These are phyloP conservation scores for Tenthredo notha DNA, from an alignment of 2,888 invertebrate species.

Conservation along the genomic window DNA sequence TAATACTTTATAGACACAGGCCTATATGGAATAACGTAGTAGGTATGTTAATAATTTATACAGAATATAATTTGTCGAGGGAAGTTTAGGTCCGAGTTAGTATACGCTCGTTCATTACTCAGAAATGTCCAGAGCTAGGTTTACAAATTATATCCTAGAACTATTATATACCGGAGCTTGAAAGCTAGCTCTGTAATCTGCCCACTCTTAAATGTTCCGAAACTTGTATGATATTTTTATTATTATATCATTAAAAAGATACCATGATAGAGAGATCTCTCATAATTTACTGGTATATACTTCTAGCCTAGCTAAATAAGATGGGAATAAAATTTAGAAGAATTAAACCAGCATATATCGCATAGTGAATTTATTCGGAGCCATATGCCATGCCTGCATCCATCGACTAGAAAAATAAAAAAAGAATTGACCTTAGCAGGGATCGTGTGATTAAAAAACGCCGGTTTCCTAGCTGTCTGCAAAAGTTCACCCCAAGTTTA, in stretches of 20 bases:
- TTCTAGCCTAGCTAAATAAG: not conserved
- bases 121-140: constrained; percentile 21
- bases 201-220: constrained; percentile 29
- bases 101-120: constrained; percentile 22
- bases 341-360: not conserved
- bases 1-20: not conserved
- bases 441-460: constrained; percentile 37
- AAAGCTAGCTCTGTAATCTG: constrained; percentile 11
- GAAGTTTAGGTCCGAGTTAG: constrained; percentile 31
- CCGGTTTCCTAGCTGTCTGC: not conserved
- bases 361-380: not conserved
- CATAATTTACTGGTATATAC: not conserved
- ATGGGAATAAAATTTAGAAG: not conserved
- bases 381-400: not conserved
- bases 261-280: not conserved
- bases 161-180: not conserved
- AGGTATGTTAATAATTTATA: constrained; percentile 18
- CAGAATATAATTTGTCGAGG: constrained; percentile 34
- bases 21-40: not conserved
- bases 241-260: constrained; percentile 6
- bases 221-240: constrained; percentile 21
- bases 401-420: not conserved
- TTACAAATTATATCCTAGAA: constrained; percentile 30
- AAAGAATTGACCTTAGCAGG: not conserved
- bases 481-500: not conserved